Evolutionary conservation across 1,140 invertebrate species (phyloP).

Genomic region (Eupristina koningsbergeri): DNA sequence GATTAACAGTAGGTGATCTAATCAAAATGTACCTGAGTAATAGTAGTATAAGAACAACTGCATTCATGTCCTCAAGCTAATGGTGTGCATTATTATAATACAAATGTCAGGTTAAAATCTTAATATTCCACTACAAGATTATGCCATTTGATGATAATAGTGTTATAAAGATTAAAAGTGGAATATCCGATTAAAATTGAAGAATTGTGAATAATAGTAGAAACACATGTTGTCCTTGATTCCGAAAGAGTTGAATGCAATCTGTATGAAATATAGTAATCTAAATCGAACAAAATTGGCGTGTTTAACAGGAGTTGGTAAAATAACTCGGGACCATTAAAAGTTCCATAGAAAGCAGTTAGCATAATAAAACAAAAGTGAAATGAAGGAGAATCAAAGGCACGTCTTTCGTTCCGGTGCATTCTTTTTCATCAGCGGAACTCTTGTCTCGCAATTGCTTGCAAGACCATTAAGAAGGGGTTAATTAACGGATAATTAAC

Average conservation of each 20-base stretch:
- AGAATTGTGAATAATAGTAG: background rate
- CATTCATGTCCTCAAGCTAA: no score
- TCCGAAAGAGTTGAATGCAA: background rate
- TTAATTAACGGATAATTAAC: conserved; percentile 74
- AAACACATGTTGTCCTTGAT: background rate
- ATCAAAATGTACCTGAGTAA: no score
- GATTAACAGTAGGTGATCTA: no score
- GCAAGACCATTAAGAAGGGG: conserved; percentile 44
- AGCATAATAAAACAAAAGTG: conserved; percentile 11
- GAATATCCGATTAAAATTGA: no score
- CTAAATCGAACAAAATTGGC: background rate
- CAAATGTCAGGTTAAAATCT: no score
- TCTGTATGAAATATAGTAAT: background rate
- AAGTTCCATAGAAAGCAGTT: background rate
- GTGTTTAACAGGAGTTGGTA: background rate
- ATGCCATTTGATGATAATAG: no score
- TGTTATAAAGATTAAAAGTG: no score
- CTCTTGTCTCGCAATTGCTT: background rate
- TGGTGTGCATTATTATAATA: no score
- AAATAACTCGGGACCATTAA: conserved; percentile 10
- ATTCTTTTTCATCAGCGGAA: conserved; percentile 2
- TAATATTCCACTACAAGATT: no score
- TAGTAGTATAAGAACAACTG: no score
- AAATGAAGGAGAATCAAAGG: background rate
- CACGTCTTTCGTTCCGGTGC: no score